Evolutionary conservation across 2,888 invertebrate genomes (phyloP).

Genomic region (Carpatolechia fugitivella): DNA sequence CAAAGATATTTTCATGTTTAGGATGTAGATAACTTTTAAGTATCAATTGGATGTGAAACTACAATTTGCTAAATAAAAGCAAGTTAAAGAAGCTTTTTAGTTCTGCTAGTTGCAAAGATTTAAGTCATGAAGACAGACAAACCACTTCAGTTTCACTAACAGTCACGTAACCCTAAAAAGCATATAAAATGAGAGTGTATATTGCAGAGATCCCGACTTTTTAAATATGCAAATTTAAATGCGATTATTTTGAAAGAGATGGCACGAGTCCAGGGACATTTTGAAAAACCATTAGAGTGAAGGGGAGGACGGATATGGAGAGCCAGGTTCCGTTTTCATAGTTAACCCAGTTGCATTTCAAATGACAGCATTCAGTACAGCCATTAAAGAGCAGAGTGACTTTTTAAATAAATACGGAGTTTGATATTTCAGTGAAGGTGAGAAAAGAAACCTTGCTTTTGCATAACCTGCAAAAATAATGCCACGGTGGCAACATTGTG

Average conservation of each 20-base stretch:
- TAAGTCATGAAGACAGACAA: too few relatives aligned
- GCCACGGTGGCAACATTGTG: background rate
- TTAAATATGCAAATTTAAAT: slow-evolving; percentile 62
- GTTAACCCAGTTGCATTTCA: slow-evolving; percentile 16
- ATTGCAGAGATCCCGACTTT: slow-evolving; percentile 47
- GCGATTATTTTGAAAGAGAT: slow-evolving; percentile 46
- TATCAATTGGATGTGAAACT: too few relatives aligned
- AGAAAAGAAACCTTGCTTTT: background rate
- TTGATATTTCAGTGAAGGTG: too few relatives aligned
- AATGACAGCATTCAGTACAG: slow-evolving; percentile 24
- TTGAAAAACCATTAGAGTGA: slow-evolving; percentile 24
- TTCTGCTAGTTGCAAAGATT: too few relatives aligned
- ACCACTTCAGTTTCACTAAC: too few relatives aligned
- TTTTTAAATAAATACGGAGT: background rate
- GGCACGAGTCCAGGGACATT: slow-evolving; percentile 12
- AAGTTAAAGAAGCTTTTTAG: too few relatives aligned
- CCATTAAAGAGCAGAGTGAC: slow-evolving; percentile 2
- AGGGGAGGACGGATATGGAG: background rate
- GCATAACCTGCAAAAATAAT: background rate
- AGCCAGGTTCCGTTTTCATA: slow-evolving; percentile 2
- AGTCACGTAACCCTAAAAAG: slow-evolving; percentile 8
- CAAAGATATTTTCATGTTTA: too few relatives aligned
- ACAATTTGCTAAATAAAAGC: too few relatives aligned
- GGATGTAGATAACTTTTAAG: too few relatives aligned
- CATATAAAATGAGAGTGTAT: slow-evolving; percentile 45